phyloP scores from a whole-genome alignment of 2,797 vertebrate species.

The Decapterus maruadsi region DNA sequence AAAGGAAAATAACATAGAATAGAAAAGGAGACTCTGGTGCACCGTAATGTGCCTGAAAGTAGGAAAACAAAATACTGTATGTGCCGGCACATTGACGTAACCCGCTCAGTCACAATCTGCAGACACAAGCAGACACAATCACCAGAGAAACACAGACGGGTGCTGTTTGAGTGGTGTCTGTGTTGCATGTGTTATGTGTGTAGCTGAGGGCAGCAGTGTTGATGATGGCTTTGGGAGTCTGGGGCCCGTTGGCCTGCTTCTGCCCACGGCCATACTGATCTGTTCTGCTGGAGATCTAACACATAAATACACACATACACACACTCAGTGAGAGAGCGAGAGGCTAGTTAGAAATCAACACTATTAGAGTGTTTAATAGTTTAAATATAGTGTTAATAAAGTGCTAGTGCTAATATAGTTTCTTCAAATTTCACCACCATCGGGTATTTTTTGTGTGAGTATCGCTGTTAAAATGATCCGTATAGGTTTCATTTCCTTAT shows the following conservation, averaged over 20 bases:
- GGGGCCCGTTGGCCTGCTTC: constrained; percentile 40
- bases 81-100: neutral
- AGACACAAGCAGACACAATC: constrained; percentile 6
- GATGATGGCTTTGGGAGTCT: constrained; percentile 42
- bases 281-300: constrained; percentile 32
- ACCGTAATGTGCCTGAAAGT: neutral
- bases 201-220: constrained; percentile 43
- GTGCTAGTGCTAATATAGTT: too few species aligned
- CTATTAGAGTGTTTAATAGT: neutral
- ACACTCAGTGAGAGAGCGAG: neutral
- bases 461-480: neutral
- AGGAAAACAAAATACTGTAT: neutral
- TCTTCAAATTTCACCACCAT: neutral
- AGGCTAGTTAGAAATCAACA: neutral
- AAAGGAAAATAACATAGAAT: neutral
- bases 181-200: constrained; percentile 15
- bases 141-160: constrained; percentile 1
- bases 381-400: neutral
- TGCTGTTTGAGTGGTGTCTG: constrained; percentile 8
- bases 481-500: constrained; percentile 7
- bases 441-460: neutral
- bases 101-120: neutral
- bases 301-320: constrained; percentile 9
- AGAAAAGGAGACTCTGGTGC: neutral
- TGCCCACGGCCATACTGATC: constrained; percentile 52